Base-by-base conservation (phyloP, 1,140 invertebrate genomes). In the Camponotus vicinus region DNA sequence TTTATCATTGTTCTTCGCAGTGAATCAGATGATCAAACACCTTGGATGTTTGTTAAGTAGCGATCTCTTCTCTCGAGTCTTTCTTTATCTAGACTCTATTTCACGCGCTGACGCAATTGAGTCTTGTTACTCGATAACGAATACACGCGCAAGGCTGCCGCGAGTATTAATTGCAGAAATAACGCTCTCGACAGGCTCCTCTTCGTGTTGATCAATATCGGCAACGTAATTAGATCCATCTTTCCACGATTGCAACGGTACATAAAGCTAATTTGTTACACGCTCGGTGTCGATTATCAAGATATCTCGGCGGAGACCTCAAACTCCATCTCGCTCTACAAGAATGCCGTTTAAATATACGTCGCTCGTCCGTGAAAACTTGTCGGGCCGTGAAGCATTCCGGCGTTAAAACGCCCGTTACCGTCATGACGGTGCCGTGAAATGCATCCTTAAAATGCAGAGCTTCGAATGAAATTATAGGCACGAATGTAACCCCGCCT, bases 391-490 rank as follows among this genome's bases (percentile, higher is more conserved):
- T 32, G 32, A 9, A 66, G 42, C 40, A 63, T 86, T 77, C 52
- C 57, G 2, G 49, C 18, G 32, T 57, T 52, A 18, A 52, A 52
- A 15, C 15, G 49, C 15, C 13, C 49, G 49, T 52, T 52, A 52
- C 49, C 49, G 49, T 40, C 5, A 55, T 42, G 67, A 7, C 49
- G 34, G 45, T 13, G 42, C 57, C 61, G 32, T 64, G 57, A 82
- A 34, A 40, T 40, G 3, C 37, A 76, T 84, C 49, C 57, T 66
- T 76, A 67, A 89, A 85, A 87, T 27, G 88, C 85, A 77, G 49
- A 73, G 79, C 57, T 87, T 52, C 63, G 64, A 52, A 87, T 87
- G 87, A 87, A 87, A 89, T 78, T 64, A 61, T 64, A 49, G 32
- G 40, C 79, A 34, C 70, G 63, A 45, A 37, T 55, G 75, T 70